Conservation (phyloP, 2,888 invertebrate species). For the Panzeria rudis region DNA sequence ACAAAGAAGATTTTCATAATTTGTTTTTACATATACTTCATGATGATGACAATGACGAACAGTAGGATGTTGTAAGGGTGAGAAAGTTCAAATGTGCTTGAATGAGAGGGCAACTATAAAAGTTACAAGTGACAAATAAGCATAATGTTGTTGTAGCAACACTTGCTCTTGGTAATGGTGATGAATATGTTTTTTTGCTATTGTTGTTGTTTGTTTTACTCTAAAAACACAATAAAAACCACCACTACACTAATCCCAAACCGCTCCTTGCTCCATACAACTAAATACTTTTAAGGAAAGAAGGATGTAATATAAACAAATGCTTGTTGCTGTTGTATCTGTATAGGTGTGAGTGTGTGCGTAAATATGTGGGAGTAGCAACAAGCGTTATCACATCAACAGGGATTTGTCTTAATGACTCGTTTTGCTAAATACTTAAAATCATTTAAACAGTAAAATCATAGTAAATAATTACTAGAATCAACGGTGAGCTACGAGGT, state of each 20-base stretch:
- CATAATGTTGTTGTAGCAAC: constrained; percentile 60
- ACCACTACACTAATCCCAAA: constrained; percentile 50
- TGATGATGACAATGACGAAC: constrained; percentile 38
- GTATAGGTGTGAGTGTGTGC: background rate
- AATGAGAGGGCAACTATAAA: constrained; percentile 44
- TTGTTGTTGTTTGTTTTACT: constrained; percentile 25
- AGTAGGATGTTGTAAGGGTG: constrained; percentile 22
- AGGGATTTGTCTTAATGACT: constrained; percentile 70
- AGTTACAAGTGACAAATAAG: constrained; percentile 66
- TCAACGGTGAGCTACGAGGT: constrained; percentile 1
- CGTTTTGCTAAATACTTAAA: constrained; percentile 61
- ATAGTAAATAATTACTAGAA: constrained; percentile 24
- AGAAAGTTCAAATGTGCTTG: constrained; percentile 45
- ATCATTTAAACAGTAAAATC: constrained; percentile 54
- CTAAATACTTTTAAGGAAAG: constrained; percentile 11
- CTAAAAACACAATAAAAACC: constrained; percentile 48
- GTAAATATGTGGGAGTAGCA: constrained; percentile 46
- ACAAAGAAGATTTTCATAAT: constrained; percentile 67
- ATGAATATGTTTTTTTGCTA: constrained; percentile 24
- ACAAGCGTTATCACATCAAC: constrained; percentile 72
- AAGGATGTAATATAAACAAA: constrained; percentile 28
- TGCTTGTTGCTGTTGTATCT: constrained; percentile 43
- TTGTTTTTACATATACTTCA: constrained; percentile 39
- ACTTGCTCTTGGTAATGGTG: constrained; percentile 48
- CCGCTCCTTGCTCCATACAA: constrained; percentile 6